These are phyloP conservation scores for Dyspetes luteomarginatus DNA, from an alignment of 2,888 invertebrate genomes.

Conservation along the genomic window DNA sequence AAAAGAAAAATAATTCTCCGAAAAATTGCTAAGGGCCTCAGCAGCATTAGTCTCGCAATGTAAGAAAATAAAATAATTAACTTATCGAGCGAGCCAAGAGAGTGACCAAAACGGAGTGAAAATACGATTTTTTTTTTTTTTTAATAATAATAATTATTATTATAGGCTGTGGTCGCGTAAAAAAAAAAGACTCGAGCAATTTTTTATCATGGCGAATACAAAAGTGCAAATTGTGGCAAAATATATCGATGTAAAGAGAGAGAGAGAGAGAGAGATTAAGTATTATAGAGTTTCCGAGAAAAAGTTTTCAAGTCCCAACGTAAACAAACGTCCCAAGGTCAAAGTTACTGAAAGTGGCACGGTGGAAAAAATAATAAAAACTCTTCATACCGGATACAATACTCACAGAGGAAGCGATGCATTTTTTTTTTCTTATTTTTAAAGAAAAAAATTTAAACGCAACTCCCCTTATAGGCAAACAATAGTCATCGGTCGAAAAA, in stretches of 20 bases:
- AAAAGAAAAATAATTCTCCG: not conserved
- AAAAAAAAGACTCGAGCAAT: constrained; percentile 11
- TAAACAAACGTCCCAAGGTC: not conserved
- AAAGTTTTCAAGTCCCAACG: not conserved
- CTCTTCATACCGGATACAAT: constrained; percentile 28
- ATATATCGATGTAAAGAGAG: not conserved
- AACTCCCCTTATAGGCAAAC: not conserved
- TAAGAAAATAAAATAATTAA: not conserved
- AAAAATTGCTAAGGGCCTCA: not conserved
- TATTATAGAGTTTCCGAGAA: not conserved
- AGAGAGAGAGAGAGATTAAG: no score
- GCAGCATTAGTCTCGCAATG: not conserved
- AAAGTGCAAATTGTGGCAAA: no score
- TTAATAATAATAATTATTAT: no score
- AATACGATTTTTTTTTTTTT: no score
- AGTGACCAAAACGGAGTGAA: not conserved
- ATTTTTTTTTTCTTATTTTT: constrained; percentile 9
- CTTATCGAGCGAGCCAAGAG: not conserved
- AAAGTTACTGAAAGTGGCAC: not conserved
- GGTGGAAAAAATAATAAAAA: not conserved
- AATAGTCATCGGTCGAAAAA: not conserved
- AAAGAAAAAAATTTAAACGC: constrained; percentile 1
- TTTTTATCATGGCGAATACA: not conserved
- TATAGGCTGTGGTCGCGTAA: not conserved
- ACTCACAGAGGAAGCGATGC: constrained; percentile 46